Evolutionary conservation across 2,797 vertebrate genomes (phyloP).

Genomic region (Melanotaenia pygmaea): DNA sequence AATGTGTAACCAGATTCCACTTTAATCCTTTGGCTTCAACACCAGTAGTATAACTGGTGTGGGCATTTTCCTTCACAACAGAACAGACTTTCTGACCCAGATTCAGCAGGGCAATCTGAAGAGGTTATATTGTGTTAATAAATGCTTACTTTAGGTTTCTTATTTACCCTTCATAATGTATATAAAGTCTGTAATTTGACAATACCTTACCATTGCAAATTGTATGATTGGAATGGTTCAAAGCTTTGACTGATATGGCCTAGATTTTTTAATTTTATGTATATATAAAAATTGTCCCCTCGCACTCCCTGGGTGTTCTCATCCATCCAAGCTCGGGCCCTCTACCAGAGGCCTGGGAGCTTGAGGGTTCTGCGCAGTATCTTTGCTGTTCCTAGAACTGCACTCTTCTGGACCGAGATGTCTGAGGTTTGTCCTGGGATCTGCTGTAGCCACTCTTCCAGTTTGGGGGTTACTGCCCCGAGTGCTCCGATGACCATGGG

Average conservation of each 20-base stretch:
- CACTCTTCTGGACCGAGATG: no score
- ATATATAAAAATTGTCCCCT: no score
- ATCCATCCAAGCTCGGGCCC: no score
- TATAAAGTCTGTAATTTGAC: neutral
- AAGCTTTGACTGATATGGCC: neutral
- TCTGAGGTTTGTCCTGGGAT: no score
- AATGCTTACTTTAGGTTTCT: neutral
- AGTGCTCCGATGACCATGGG: no score
- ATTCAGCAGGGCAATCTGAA: conserved; percentile 23
- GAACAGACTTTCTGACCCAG: conserved; percentile 36
- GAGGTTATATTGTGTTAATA: neutral
- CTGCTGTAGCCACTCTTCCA: no score
- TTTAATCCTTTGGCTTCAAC: conserved; percentile 23
- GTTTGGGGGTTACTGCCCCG: no score
- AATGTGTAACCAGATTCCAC: conserved; percentile 49
- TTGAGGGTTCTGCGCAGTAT: no score
- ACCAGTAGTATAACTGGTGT: conserved; percentile 21
- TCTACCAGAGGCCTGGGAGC: no score
- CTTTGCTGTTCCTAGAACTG: no score
- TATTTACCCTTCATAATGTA: neutral
- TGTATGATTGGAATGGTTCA: neutral
- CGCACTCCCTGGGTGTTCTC: no score
- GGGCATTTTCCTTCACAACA: conserved; percentile 18
- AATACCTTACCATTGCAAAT: neutral
- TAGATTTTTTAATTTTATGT: no score